Evolutionary conservation across 1,140 invertebrate species (phyloP).

Genomic region (Drosophila kikkawai): DNA sequence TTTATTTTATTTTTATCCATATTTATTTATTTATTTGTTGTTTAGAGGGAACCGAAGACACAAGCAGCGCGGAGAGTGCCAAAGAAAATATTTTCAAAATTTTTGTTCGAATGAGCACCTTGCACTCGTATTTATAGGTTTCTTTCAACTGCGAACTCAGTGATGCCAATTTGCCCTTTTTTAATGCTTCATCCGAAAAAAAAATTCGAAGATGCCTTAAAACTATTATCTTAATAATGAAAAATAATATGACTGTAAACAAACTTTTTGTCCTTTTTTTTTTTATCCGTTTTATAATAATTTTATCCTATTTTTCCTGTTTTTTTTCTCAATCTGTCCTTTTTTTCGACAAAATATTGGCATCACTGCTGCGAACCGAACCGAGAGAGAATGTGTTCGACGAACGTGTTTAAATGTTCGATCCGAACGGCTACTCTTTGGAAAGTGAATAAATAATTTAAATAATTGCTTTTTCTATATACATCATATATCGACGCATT

Average conservation of each 20-base stretch:
- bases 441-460: not conserved
- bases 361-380: not conserved
- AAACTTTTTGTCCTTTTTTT: too few species aligned
- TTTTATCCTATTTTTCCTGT: too few species aligned
- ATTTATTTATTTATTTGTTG: not conserved
- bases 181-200: too few species aligned
- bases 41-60: constrained; percentile 12
- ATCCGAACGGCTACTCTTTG: not conserved
- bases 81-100: constrained; percentile 1
- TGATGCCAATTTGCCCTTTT: too few species aligned
- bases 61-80: constrained; percentile 5
- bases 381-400: not conserved
- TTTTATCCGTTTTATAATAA: too few species aligned
- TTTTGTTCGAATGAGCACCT: constrained; percentile 3
- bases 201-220: too few species aligned
- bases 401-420: not conserved
- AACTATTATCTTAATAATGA: too few species aligned
- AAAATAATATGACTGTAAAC: too few species aligned
- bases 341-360: too few species aligned
- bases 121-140: constrained; percentile 14
- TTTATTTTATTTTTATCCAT: constrained; percentile 22
- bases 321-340: too few species aligned
- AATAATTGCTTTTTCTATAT: too few species aligned
- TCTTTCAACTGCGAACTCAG: not conserved
- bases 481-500: too few species aligned